These are phyloP conservation scores for Platycercus adscitus DNA, from an alignment of 2,113 vertebrate genomes.

Conservation along the genomic window DNA sequence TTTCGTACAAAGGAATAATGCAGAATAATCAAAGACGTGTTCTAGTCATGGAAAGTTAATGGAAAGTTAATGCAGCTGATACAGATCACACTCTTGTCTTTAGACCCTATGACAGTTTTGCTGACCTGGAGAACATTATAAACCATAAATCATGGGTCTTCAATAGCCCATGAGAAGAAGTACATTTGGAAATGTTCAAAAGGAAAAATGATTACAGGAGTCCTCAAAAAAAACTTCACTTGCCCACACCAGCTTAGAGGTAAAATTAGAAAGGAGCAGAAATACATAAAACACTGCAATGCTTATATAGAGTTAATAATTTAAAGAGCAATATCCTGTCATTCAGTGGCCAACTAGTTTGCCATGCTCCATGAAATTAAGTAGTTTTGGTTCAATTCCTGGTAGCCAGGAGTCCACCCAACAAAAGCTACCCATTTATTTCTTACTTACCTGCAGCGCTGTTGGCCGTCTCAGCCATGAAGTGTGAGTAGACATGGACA, in stretches of 20 bases:
- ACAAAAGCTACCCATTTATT: neutral
- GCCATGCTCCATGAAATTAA: neutral
- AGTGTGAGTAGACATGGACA: neutral
- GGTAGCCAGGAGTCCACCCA: neutral
- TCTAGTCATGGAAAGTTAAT: slow-evolving; percentile 9
- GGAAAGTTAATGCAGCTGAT: slow-evolving; percentile 49
- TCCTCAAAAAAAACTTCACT: neutral
- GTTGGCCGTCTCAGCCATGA: neutral
- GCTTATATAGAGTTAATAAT: slow-evolving; percentile 11
- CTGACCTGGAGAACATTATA: slow-evolving; percentile 19
- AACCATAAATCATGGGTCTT: slow-evolving; percentile 1
- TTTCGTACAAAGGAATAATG: slow-evolving; percentile 37
- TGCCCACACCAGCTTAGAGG: neutral
- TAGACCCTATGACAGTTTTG: neutral
- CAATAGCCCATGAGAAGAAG: neutral
- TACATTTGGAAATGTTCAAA: slow-evolving; percentile 7
- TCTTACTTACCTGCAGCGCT: neutral
- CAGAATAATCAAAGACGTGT: neutral
- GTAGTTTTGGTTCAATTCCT: neutral
- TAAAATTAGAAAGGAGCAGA: neutral
- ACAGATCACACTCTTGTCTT: slow-evolving; percentile 22
- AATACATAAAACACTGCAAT: neutral
- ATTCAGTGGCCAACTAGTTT: slow-evolving; percentile 12
- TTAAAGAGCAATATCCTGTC: neutral
- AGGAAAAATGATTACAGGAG: neutral